Conservation (phyloP, 2,113 vertebrate species). For the Alaudala cheleensis region DNA sequence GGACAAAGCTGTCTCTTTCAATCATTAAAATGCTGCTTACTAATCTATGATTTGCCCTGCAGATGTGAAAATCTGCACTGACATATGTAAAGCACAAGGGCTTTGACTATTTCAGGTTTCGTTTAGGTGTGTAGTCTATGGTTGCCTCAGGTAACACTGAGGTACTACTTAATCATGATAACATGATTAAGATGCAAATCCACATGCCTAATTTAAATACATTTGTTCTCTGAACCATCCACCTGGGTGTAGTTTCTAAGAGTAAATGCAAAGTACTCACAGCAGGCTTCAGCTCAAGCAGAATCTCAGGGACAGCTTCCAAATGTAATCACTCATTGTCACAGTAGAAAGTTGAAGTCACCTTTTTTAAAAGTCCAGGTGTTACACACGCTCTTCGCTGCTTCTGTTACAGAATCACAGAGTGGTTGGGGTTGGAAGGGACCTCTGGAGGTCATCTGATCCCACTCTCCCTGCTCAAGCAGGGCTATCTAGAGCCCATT, state of each 20-base stretch:
- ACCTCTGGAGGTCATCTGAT: neutral
- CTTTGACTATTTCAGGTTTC: conserved; percentile 44
- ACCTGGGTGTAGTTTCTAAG: conserved; percentile 48
- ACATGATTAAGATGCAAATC: conserved; percentile 59
- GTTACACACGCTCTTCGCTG: neutral
- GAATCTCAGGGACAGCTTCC: conserved; percentile 23
- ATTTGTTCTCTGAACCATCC: conserved; percentile 42
- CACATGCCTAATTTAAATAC: conserved; percentile 47
- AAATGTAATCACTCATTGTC: conserved; percentile 4
- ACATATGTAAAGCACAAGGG: conserved; percentile 46
- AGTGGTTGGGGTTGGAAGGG: neutral
- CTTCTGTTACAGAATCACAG: neutral
- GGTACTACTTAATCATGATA: conserved; percentile 58
- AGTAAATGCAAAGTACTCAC: conserved; percentile 37
- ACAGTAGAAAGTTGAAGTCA: neutral
- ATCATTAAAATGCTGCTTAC: conserved; percentile 27
- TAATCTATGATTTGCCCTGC: conserved; percentile 44
- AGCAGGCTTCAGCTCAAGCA: conserved; percentile 23
- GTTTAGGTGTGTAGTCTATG: conserved; percentile 38
- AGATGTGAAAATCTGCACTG: conserved; percentile 54
- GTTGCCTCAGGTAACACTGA: conserved; percentile 45
- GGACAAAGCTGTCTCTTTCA: conserved; percentile 20
- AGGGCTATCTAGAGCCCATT: neutral
- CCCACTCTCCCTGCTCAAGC: neutral
- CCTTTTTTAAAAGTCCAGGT: neutral